Base-by-base conservation (phyloP, 2,888 invertebrate genomes). In the Crioceris asparagi region DNA sequence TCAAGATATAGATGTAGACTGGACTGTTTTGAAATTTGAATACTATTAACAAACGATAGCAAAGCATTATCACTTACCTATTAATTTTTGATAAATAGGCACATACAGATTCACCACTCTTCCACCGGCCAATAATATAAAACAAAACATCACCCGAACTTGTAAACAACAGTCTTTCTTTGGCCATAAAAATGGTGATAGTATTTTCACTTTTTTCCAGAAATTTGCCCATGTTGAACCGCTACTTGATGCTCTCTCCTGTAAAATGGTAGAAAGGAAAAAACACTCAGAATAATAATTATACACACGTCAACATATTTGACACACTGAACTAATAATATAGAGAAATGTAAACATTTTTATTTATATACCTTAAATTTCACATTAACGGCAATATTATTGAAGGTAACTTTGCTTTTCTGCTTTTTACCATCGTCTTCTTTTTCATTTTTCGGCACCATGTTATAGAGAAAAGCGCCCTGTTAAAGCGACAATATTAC, bases 161-260 rank as follows among this genome's bases (percentile, higher is more conserved):
- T 97, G 96, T 3, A 97, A 71, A 6, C 71, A 52, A 14, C 68
- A 35, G 57, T 82, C 83, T 51, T 81, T 86, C 54, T 78, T 82
- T 0, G 97, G 97, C 97, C 97, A 98, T 19, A 97, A 67, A 67
- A 91, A 96, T 1, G 96, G 96, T 44, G 83, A 67, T 29, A 97
- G 71, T 3, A 77, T 79, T 51, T 76, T 76, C 8, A 87, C 60
- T 63, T 93, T 93, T 52, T 74, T 71, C 71, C 78, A 82, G 3
- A 78, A 75, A 66, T 85, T 85, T 39, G 71, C 70, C 72, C 87
- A 90, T 23, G 88, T 83, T 5, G 88, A 88, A n/a, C n/a, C n/a
- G n/a, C 38, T 69, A 67, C 53, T 72, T 75, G 5, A 76, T 76
- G 50, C 69, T 67, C 60, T 58, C 14, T 50, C 50, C 67, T 70